Base-by-base conservation (phyloP, 2,113 vertebrate genomes). In the Panthera uncia region DNA sequence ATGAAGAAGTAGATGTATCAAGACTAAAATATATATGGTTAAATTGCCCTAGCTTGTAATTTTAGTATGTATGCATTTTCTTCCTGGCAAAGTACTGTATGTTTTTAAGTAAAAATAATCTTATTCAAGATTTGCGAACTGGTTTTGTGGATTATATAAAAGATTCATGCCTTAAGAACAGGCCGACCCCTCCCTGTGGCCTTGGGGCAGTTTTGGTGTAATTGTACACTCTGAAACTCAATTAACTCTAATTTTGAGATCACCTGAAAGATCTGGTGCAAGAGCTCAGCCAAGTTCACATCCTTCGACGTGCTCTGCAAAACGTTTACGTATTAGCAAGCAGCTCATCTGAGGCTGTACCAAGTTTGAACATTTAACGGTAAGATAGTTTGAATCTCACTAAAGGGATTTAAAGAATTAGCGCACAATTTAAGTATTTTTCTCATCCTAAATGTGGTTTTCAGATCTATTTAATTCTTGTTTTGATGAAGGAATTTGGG, bases 51-150 rank as follows among this genome's bases (percentile, higher is more conserved):
- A 66, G 12, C 63, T 92, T 92, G 3, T 93, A 76, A 74, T 85
- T 92, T 69, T 92, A 69, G 65, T n/a, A 48, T 71, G n/a, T 61
- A 55, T 52, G 29, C 12, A 52, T 76, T 92, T 96, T 74, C 29
- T n/a, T 87, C n/a, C 65, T 90, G 61, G 25, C 50, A 57, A 89
- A 5, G 6, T 96, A 91, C 33, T 68, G 0, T 52, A 21, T 89
- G 25, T 68, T 80, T 95, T 93, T 61, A 78, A 94, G 74, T 82
- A 89, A 91, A 91, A 93, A 79, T 93, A 68, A 88, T 79, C 18
- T 65, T 87, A 38, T 63, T 94, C 15, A 94, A 52, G 18, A 81
- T 83, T 82, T 83, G 48, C 55, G 57, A 23, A 68, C 50, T 29
- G 29, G 33, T 48, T 80, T 92, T 84, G 23, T 86, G 36, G 3